Evolutionary conservation across 2,797 vertebrate genomes (phyloP), one percentile per base, ranked within the genome.

Genomic region (Myotis vivesi): DNA sequence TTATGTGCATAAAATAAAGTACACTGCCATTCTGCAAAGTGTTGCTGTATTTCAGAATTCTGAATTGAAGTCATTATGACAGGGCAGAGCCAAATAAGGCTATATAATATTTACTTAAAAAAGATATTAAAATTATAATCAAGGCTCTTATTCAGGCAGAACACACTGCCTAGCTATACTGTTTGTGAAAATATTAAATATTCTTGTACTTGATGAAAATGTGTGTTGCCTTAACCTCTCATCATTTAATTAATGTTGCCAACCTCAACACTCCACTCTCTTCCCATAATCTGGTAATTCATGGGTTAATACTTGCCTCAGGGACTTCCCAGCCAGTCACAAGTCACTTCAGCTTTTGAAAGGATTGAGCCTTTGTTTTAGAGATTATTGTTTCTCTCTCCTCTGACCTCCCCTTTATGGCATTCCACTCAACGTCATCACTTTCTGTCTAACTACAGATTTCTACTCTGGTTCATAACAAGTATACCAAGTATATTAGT

Each of bases 131-230:
- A 92, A 41, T 73, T 82, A 36, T 33, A 76, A 64, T 30, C 19
- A 92, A 81, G 20, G 36, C 4, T 89, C 13, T 87, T 53, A n/a
- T 81, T 92, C 20, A 59, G n/a, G 7, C 5, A 82, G 55, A 87
- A 72, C 3, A 44, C 1, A 38, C 4, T 87, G 8, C 13, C 2
- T 30, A 68, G 28, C 7, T 68, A 25, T 68, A 73, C 0, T 16
- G 1, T 33, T 62, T 11, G 6, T 6, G 38, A 90, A 85, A 86
- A 64, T 76, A 55, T 53, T 91, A 55, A 87, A 83, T 66, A 22
- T 25, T 6, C 2, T 81, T 57, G 13, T 20, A 13, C 5, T 38
- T 79, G 12, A 20, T 69, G 3, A 49, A 73, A 83, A n/a, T 1
- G 1, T 25, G 5, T 86, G 17, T 9, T 53, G 51, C 3, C 6